Base-by-base conservation (phyloP, 2,797 vertebrate species). In the Lagodon rhomboides region DNA sequence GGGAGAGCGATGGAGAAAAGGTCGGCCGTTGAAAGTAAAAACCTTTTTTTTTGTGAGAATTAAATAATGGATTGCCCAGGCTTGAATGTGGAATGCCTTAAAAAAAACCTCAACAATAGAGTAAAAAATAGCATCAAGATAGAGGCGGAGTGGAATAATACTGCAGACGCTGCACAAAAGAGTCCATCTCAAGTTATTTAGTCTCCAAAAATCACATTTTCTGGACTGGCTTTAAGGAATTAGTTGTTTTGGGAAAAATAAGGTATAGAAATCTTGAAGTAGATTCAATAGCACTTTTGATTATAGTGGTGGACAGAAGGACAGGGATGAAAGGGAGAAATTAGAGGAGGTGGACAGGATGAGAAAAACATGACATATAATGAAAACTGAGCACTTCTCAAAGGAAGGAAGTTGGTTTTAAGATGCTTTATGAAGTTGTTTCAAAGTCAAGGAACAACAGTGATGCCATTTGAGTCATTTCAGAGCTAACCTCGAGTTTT, bases 21-120 rank as follows among this genome's bases (percentile, higher is more conserved):
- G 60, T 81, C 13, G 8, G 25, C 43, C 27, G 20, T 41, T 75
- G 63, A 71, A 83, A 81, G 46, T 55, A 66, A 86, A 79, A 30
- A 1, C 44, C 66, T 77, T 75, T 72, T 85, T 58, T 50, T 38
- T 38, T 38, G 30, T 60, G 34, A 18, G 67, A 60, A 69, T 68
- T 18, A 79, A 80, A 82, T 69, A 71, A 83, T 56, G 50, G 47
- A 71, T 25, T 44, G 20, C 12, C 0, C 15, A 18, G 60, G 53
- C 11, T 20, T 63, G 5, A 60, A 38, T 44, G 46, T 22, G 12
- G 61, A 61, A 62, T 54, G 27, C 30, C 30, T 12, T 44, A 15
- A 44, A 44, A 46, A 61, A 68, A 53, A 55, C 17, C 7, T 30
- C 9, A 51, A 75, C 46, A 83, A 75, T 9, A 34, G n/a, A 65